Evolutionary conservation across 2,113 vertebrate genomes (phyloP).

Genomic region (Colius striatus): DNA sequence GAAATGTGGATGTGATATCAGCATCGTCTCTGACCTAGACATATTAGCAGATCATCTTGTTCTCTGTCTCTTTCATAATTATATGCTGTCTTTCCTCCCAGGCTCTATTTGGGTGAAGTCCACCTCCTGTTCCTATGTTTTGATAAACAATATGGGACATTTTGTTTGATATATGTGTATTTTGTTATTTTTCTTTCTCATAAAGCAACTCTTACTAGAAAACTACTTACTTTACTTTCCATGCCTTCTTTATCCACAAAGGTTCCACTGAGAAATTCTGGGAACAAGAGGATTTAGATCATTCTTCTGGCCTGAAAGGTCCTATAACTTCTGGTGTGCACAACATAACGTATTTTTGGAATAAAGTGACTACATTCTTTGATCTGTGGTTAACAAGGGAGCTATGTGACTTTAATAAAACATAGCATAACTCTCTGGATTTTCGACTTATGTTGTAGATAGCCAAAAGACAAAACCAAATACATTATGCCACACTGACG

Average conservation of each 20-base stretch:
- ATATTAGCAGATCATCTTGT: neutral
- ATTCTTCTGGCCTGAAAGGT: neutral
- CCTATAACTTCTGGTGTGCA: neutral
- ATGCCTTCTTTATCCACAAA: neutral
- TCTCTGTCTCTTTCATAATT: neutral
- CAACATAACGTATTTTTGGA: neutral
- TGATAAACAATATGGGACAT: neutral
- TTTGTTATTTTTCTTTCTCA: neutral
- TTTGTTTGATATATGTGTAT: neutral
- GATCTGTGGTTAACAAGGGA: neutral
- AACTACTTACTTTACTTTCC: neutral
- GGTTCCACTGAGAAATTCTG: neutral
- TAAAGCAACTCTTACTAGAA: neutral
- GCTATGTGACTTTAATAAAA: neutral
- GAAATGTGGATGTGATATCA: neutral
- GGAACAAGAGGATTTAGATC: neutral
- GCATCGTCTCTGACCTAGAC: neutral
- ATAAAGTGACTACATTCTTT: neutral
- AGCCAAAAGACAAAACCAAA: neutral
- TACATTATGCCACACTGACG: neutral
- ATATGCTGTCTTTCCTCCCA: neutral
- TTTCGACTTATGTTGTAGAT: neutral
- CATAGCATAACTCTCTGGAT: neutral
- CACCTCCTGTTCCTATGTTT: neutral
- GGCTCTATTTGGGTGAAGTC: neutral